Percentiles rank a stretch among this genome's conserved stretches.
phyloP scores from a whole-genome alignment of 2,113 vertebrate genomes.

The Cacatua alba region DNA sequence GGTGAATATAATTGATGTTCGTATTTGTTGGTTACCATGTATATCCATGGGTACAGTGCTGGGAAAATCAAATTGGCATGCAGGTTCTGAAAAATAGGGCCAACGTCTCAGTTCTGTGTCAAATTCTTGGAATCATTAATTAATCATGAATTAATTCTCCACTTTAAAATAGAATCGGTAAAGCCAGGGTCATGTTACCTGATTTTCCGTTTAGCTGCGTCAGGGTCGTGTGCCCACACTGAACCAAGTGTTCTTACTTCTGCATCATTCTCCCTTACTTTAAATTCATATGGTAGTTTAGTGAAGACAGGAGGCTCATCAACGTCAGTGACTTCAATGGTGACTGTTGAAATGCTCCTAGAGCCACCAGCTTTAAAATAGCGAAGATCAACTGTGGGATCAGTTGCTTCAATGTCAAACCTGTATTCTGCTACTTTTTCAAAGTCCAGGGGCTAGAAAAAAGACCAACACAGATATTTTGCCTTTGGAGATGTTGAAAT shows the following conservation, averaged over 20 bases:
- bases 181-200: constrained; percentile 63
- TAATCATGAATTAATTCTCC: neutral
- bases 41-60: neutral
- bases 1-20: neutral
- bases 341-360: constrained; percentile 70
- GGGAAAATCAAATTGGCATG: neutral
- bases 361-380: constrained; percentile 25
- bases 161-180: neutral
- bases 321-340: constrained; percentile 83
- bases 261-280: constrained; percentile 79
- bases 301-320: constrained; percentile 90
- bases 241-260: constrained; percentile 73
- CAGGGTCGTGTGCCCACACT: constrained; percentile 83
- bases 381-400: constrained; percentile 70
- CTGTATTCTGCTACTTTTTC: constrained; percentile 76
- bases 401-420: constrained; percentile 77
- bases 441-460: constrained; percentile 85
- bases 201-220: constrained; percentile 75
- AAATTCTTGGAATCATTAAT: neutral
- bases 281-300: constrained; percentile 78
- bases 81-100: neutral
- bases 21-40: neutral
- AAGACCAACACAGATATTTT: neutral
- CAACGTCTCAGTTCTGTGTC: neutral
- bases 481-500: neutral